Conservation (phyloP, 2,797 vertebrate species). For the Carcharodon carcharias region DNA sequence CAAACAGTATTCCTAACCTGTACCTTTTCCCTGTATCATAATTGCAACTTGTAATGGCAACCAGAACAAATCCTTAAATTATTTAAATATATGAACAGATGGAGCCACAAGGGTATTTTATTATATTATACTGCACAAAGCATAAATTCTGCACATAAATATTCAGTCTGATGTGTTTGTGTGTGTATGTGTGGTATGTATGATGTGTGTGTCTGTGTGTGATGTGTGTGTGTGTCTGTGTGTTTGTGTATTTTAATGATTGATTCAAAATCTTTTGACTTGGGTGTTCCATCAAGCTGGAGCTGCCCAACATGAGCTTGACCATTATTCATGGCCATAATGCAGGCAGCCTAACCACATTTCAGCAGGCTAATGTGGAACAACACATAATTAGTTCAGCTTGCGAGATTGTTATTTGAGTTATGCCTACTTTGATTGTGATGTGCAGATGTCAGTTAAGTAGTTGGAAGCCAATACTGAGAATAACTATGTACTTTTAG, state of each 20-base stretch:
- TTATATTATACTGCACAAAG: neutral
- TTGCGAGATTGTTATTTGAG: neutral
- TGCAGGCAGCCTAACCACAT: neutral
- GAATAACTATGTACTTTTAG: neutral
- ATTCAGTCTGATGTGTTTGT: neutral
- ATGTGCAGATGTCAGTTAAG: neutral
- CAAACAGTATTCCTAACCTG: neutral
- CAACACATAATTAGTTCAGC: conserved; percentile 27
- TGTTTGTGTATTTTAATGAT: neutral
- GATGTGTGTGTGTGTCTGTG: neutral
- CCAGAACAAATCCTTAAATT: neutral
- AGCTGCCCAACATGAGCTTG: neutral
- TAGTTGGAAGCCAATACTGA: neutral
- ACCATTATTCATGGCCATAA: conserved; percentile 13
- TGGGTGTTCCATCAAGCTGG: neutral
- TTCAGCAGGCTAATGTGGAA: neutral
- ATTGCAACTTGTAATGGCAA: neutral
- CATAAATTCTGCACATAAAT: neutral
- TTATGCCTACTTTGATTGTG: neutral
- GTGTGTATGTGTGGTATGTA: neutral
- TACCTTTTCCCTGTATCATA: no score
- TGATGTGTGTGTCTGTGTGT: no score
- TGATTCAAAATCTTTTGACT: neutral
- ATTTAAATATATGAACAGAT: neutral
- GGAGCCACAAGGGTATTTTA: neutral